Evolutionary conservation across 2,888 invertebrate species (phyloP).

Genomic region (Eupithecia subumbrata): DNA sequence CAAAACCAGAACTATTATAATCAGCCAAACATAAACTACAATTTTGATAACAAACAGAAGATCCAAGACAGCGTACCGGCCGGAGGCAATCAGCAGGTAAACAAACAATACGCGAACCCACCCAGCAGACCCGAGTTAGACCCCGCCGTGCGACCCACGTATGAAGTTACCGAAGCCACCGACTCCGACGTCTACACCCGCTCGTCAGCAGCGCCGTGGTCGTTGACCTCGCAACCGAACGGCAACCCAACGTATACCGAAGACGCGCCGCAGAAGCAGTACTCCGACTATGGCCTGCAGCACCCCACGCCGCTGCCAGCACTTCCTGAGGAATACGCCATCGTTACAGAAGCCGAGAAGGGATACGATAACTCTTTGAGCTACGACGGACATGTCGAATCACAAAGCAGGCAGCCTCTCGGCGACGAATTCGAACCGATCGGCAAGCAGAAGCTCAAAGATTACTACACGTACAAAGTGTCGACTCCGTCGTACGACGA

Average conservation of each 20-base stretch:
- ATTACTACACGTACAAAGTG: conserved; percentile 75
- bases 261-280: conserved; percentile 60
- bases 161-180: conserved; percentile 76
- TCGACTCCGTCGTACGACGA: conserved; percentile 73
- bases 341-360: conserved; percentile 75
- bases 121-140: conserved; percentile 54
- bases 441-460: conserved; percentile 74
- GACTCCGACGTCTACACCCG: conserved; percentile 68
- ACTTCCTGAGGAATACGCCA: conserved; percentile 72
- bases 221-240: conserved; percentile 63
- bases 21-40: conserved; percentile 49
- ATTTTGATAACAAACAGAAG: conserved; percentile 67
- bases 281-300: conserved; percentile 59
- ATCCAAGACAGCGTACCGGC: conserved; percentile 69
- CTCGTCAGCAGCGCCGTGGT: conserved; percentile 69
- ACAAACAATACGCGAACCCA: conserved; percentile 63
- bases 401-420: conserved; percentile 77
- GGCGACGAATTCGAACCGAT: conserved; percentile 79
- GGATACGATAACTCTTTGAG: conserved; percentile 73
- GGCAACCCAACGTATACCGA: conserved; percentile 61
- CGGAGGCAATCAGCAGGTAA: conserved; percentile 66
- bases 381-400: conserved; percentile 73
- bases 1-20: conserved; percentile 66
- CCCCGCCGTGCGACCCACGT: conserved; percentile 64
- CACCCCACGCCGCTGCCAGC: conserved; percentile 62